These are phyloP conservation scores for Rousettus leschenaultii DNA, from an alignment of 2,113 vertebrate species.

Conservation along the genomic window DNA sequence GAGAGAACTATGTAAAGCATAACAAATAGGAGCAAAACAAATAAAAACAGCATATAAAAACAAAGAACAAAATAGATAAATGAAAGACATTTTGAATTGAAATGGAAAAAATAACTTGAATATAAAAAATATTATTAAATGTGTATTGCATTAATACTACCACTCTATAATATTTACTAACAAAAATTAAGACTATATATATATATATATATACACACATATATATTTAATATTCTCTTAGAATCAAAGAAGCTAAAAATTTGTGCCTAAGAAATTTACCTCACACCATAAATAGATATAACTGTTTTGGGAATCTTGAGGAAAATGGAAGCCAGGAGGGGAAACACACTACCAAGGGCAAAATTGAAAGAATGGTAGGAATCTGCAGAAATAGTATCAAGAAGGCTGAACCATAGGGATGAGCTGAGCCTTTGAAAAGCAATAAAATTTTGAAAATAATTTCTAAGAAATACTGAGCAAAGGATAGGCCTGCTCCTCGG, in stretches of 20 bases:
- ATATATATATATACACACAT: background rate
- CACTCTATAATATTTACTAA: background rate
- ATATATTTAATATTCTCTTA: background rate
- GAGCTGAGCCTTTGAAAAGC: background rate
- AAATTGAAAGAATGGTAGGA: background rate
- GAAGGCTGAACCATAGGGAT: background rate
- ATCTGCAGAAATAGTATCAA: background rate
- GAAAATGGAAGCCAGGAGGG: background rate
- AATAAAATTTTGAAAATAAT: constrained; percentile 56
- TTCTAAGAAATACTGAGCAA: constrained; percentile 43
- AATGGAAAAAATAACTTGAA: background rate
- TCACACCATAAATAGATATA: background rate
- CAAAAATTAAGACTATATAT: background rate
- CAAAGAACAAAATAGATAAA: background rate
- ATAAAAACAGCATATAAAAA: background rate
- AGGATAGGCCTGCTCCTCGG: background rate
- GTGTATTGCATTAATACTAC: background rate
- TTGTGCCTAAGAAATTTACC: background rate
- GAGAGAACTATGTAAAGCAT: background rate
- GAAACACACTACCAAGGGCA: background rate
- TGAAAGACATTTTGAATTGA: background rate
- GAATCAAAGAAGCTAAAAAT: background rate
- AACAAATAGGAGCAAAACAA: background rate
- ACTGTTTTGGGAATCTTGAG: background rate
- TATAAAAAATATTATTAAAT: background rate